Conservation (phyloP, 2,797 vertebrate species). For the Cossypha heuglini region DNA sequence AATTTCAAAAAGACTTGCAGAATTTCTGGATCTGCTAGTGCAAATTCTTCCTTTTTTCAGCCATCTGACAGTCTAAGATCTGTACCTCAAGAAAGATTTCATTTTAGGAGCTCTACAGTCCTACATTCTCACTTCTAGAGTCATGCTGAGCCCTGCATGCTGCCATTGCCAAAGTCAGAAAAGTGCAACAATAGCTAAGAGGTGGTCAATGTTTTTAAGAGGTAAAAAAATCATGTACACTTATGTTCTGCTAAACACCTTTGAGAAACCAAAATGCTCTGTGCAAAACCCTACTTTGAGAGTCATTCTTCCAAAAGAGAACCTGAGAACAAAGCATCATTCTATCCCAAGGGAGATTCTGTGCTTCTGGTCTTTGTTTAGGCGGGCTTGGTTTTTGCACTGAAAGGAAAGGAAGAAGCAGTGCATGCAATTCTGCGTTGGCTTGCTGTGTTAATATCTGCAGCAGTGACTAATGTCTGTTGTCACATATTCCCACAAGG, state of each 20-base stretch:
- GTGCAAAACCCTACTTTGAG: background rate
- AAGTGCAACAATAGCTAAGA: background rate
- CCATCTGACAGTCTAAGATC: background rate
- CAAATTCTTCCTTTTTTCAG: background rate
- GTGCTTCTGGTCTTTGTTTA: background rate
- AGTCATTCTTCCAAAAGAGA: background rate
- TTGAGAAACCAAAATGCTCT: background rate
- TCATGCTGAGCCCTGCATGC: background rate
- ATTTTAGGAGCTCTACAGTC: background rate
- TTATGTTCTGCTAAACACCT: background rate
- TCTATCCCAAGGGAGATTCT: background rate
- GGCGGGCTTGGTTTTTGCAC: background rate
- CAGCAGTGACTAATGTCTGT: conserved; percentile 30
- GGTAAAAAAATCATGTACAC: background rate
- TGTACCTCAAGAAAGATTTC: background rate
- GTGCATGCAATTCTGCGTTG: background rate
- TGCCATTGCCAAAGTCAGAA: background rate
- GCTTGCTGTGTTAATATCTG: background rate
- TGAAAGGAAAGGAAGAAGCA: background rate
- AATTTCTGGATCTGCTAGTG: background rate
- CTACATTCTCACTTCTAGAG: background rate
- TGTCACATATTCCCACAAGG: conserved; percentile 51
- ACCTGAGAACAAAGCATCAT: background rate
- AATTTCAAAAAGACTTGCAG: background rate
- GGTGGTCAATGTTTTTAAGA: background rate